Evolutionary conservation across 2,797 vertebrate genomes (phyloP), one percentile per base, ranked within the genome.

Genomic region (Tadarida brasiliensis): DNA sequence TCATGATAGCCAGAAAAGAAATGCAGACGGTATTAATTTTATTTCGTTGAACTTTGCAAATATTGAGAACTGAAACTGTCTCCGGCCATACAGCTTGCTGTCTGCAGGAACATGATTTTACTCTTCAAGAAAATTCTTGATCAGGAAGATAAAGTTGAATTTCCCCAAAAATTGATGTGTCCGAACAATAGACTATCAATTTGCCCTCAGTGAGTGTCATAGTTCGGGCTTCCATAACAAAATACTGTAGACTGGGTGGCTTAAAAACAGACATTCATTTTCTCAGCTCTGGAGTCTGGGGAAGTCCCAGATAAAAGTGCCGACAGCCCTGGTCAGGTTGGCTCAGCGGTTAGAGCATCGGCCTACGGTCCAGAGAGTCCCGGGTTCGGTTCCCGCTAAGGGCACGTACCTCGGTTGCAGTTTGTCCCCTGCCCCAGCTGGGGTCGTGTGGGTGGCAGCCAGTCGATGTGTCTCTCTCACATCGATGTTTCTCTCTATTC

Each of bases 81-180:
- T 57, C 22, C 2, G 54, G 44, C 47, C 77, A 73, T 22, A 56
- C 67, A 92, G 49, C 17, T 81, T 83, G 33, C 30, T 57, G 17
- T 63, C 44, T 56, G 22, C 28, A 70, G 30, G 57, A 74, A 68
- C 12, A 65, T 28, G 61, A 78, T 14, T 94, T 89, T 77, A 77
- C 16, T 82, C 67, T 83, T 67, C n/a, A 59, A 91, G 80, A 87
- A 95, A 83, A 89, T 80, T 84, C 68, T 84, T 71, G 17, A 92
- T 80, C 39, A 71, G 49, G 26, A 94, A 92, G 30, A n/a, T 74
- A 65, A 93, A 95, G 63, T 54, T 70, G 30, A 87, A 84, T 87
- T 83, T 87, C 73, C 59, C 56, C 17, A 90, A 87, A 95, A 74
- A 44, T 39, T 3, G 4, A 30, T 59, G 35, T 57, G 35, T 51